A percentile compares a stretch with the other conserved stretches of the same genome.
Evolutionary conservation across 2,113 vertebrate genomes (phyloP).

Genomic region (Lota lota): DNA sequence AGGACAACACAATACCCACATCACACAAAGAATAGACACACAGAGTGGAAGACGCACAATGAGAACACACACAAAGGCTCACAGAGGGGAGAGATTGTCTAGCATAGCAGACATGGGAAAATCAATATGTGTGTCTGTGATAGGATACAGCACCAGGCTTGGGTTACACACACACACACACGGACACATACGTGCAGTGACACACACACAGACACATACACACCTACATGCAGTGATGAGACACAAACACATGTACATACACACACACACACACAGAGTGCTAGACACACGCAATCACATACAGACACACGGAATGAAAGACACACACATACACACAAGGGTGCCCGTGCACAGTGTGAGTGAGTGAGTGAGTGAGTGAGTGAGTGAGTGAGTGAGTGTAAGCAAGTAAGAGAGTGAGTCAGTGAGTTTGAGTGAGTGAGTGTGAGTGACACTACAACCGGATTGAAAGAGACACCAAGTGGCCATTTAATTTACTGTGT

Average conservation of each 20-base stretch:
- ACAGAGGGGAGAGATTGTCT: slow-evolving; percentile 25
- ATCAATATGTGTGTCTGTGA: slow-evolving; percentile 26
- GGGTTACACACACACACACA: background rate
- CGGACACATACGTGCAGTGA: too few species aligned
- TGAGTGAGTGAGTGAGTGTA: slow-evolving; percentile 4
- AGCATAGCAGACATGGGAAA: slow-evolving; percentile 26
- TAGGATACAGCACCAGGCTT: slow-evolving; percentile 8
- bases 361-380: slow-evolving; percentile 15
- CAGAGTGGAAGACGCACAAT: background rate
- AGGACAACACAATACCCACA: too few species aligned
- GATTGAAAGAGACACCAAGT: too few species aligned
- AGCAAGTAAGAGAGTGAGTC: background rate
- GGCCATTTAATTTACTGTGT: too few species aligned
- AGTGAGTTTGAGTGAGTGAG: slow-evolving; percentile 1
- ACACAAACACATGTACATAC: too few species aligned
- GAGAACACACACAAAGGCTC: background rate
- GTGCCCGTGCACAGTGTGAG: slow-evolving; percentile 10
- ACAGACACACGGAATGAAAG: background rate
- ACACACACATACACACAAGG: background rate
- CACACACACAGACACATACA: too few species aligned
- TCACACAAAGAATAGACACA: too few species aligned
- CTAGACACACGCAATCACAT: background rate
- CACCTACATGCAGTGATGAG: too few species aligned
- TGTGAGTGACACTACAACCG: background rate
- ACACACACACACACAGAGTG: slow-evolving; percentile 19